Evolutionary conservation across 2,797 vertebrate genomes (phyloP), one percentile per base, ranked within the genome.

Genomic region (Morelia viridis): DNA sequence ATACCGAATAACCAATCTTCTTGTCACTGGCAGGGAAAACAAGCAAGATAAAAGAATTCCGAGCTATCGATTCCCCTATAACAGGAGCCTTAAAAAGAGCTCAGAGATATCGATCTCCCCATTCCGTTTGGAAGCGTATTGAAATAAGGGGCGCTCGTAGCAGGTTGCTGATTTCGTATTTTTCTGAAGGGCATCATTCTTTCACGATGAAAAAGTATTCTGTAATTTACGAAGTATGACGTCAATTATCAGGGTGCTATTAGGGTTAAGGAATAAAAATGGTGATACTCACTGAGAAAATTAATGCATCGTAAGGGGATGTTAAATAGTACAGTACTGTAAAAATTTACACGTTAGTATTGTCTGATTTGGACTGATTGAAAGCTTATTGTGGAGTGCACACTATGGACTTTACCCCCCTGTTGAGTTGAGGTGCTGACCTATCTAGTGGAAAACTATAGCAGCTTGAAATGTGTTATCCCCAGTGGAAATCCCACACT

Each of bases 1-100:
- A 5, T 57, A 9, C 94, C 92, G 95, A 96, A 11, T 0, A n/a
- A 83, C 19, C 19, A 1, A 88, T 91, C 15, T 19, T 6, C 22
- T 28, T 12, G 50, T 50, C 8, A 56, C 28, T 22, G 17, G n/a
- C 9, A 5, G 7, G 53, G 11, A 57, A 56, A 57, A n/a, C 10
- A 85, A 61, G 28, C 62, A 1, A 80, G 0, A 31, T 7, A 92
- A 5, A 41, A 13, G 94, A 95, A 64, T 68, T 13, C 91, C 92
- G 93, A 95, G 83, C 31, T 88, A 92, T 28, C 3, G 92, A 95
- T 93, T 26, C 0, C 6, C 0, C 2, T 4, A 0, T 1, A 1
- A 5, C 6, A 0, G 28, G 2, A 0, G 10, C 12, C 19, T 5
- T 1, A 17, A 41, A 46, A 31, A 0, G 89, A 93, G 56, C 46